Evolutionary conservation across 2,888 invertebrate species (phyloP), one percentile per base, ranked within the genome.

Genomic region (Eledona agricola): DNA sequence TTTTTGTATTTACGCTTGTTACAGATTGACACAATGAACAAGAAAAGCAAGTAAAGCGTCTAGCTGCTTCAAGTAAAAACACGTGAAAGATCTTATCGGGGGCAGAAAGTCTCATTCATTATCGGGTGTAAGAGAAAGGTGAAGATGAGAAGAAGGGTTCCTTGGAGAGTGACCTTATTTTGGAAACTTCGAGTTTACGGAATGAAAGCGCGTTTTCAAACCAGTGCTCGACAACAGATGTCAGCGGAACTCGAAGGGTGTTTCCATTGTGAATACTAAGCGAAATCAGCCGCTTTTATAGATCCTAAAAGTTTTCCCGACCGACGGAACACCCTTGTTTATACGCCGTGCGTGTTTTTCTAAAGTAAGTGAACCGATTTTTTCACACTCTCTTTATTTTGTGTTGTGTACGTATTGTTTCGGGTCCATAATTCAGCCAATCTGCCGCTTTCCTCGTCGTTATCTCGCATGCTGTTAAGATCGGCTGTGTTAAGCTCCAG

Each of bases 221-320:
- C 43, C 45, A 37, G 42, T 43, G 25, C 55, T 51, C 63, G 58
- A 59, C 60, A 60, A 58, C 64, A 63, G 62, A 62, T 64, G 64
- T 64, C 59, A 51, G 58, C 55, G 56, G 59, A 60, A 60, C 55
- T 64, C 52, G 45, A 56, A 25, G 47, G 58, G 55, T 54, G 60
- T 61, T 60, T 53, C 56, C 62, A 50, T 57, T 59, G 62, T 62
- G 67, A 64, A 65, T 66, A 59, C 65, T 64, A 62, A 65, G 57
- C 64, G 58, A 59, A 57, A 61, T 57, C 62, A 47, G 49, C 57
- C 54, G 56, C 59, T 64, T 64, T 64, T 64, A 64, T 65, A 60
- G 64, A 55, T 61, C 64, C 62, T 58, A 55, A 59, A 65, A 63
- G 55, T 60, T 63, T 64, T 60, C 55, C 28, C 59, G 42, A 51